Conservation (phyloP, 2,888 invertebrate species). For the Drosophila kambysellisi region DNA sequence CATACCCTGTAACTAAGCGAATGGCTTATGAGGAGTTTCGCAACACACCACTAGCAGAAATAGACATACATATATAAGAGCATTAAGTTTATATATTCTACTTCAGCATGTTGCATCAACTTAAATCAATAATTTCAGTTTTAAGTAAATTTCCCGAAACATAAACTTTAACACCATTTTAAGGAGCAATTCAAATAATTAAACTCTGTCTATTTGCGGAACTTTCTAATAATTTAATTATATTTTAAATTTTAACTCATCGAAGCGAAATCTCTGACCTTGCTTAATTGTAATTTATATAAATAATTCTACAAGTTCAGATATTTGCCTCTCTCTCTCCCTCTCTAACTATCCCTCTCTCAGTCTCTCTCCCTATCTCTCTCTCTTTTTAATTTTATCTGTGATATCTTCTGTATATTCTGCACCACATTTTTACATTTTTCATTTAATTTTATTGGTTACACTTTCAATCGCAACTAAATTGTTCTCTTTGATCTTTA, state of each 20-base stretch:
- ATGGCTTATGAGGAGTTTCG: too few relatives aligned
- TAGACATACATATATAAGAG: background rate
- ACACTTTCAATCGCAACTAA: background rate
- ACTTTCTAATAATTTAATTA: background rate
- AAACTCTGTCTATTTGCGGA: background rate
- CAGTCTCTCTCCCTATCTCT: too few relatives aligned
- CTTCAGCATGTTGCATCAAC: background rate
- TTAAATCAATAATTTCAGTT: background rate
- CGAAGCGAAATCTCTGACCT: background rate
- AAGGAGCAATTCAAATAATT: background rate
- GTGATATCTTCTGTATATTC: too few relatives aligned
- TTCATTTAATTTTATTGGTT: background rate
- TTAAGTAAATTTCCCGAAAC: background rate
- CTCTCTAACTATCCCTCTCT: too few relatives aligned
- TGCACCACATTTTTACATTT: background rate
- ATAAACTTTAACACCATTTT: background rate
- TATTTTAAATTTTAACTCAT: background rate
- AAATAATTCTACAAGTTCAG: background rate
- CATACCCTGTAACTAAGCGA: constrained; percentile 1
- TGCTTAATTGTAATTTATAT: background rate
- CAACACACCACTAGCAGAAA: background rate
- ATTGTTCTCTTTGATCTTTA: background rate
- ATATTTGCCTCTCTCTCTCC: background rate
- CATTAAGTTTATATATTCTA: background rate
- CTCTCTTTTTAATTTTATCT: too few relatives aligned